Conservation (phyloP, 2,113 vertebrate species). For the Barnardius zonarius region DNA sequence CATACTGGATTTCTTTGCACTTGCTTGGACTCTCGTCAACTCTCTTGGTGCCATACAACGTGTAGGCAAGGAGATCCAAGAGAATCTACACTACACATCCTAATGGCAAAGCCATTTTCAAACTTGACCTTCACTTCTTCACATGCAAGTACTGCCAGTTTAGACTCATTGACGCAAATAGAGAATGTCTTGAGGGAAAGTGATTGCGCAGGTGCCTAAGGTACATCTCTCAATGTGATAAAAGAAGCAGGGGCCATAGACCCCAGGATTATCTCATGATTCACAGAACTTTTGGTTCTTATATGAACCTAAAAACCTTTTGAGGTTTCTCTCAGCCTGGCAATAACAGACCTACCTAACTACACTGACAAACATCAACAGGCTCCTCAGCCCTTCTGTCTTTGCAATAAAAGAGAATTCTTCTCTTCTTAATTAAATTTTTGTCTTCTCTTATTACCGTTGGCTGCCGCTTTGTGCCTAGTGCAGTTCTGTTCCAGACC, state of each 20-base stretch:
- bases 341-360: not conserved
- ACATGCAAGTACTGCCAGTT: not conserved
- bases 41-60: not conserved
- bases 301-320: not conserved
- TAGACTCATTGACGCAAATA: not conserved
- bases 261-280: not conserved
- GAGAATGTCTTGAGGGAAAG: not conserved
- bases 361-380: not conserved
- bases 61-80: not conserved
- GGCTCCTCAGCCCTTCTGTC: not conserved
- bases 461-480: not conserved
- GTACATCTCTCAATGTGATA: not conserved
- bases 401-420: not conserved
- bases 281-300: not conserved
- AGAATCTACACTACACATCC: not conserved
- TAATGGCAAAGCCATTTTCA: not conserved
- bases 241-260: not conserved
- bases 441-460: constrained; percentile 24
- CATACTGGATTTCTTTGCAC: not conserved
- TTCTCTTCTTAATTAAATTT: constrained; percentile 22
- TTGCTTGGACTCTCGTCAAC: not conserved
- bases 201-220: not conserved
- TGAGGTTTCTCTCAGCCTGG: not conserved
- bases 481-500: not conserved
- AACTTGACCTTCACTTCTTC: not conserved